phyloP scores from a whole-genome alignment of 2,888 invertebrate species.

The Spodoptera exigua region DNA sequence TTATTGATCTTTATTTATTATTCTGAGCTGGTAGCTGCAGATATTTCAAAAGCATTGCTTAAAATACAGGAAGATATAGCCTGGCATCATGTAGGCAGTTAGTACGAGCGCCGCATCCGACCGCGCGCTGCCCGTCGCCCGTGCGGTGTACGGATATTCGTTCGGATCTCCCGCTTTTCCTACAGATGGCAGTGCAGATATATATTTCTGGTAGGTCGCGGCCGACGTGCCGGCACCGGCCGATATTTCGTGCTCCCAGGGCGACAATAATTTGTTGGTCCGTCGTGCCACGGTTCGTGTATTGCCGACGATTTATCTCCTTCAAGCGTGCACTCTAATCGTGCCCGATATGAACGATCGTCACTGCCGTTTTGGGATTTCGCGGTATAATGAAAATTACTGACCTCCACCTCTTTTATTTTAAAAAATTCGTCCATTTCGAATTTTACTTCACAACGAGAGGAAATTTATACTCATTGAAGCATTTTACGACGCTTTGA shows the following conservation, averaged over 20 bases:
- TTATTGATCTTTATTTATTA: conserved; percentile 29
- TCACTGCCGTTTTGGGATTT: conserved; percentile 63
- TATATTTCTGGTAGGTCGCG: conserved; percentile 75
- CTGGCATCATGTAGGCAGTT: conserved; percentile 44
- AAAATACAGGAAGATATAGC: conserved; percentile 36
- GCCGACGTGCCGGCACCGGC: conserved; percentile 71
- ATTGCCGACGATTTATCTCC: conserved; percentile 79
- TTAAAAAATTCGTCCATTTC: conserved; percentile 12
- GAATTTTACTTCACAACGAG: conserved; percentile 19
- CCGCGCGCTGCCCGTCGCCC: conserved; percentile 19
- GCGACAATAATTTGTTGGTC: conserved; percentile 87
- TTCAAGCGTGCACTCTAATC: conserved; percentile 77
- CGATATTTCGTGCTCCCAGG: conserved; percentile 84
- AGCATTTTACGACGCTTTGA: conserved; percentile 30
- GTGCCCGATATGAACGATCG: conserved; percentile 72
- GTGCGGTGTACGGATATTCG: conserved; percentile 50
- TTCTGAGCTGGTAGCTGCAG: conserved; percentile 23
- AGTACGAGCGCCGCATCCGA: conserved; percentile 35
- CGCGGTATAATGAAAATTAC: conserved; percentile 53
- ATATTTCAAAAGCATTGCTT: conserved; percentile 32
- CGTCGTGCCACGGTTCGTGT: conserved; percentile 78
- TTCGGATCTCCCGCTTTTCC: conserved; percentile 57
- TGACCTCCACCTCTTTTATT: conserved; percentile 29
- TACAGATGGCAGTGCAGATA: conserved; percentile 70
- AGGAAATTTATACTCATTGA: conserved; percentile 21